phyloP scores from a whole-genome alignment of 2,888 invertebrate species.

The Axea sp. region DNA sequence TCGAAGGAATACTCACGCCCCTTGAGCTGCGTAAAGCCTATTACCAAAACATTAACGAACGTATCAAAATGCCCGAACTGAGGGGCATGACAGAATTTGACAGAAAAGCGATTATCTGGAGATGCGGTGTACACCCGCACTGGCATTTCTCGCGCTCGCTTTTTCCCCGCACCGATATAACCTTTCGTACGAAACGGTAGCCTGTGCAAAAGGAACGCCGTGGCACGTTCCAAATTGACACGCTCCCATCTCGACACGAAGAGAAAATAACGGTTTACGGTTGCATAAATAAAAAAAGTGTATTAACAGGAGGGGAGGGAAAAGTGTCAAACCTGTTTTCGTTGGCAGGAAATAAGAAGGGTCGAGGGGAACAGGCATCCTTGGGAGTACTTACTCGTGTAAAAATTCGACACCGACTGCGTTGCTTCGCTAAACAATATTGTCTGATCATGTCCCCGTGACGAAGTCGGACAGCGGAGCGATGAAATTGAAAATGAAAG shows the following conservation, averaged over 20 bases:
- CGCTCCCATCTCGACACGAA: neutral
- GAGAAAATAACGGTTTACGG: conserved; percentile 25
- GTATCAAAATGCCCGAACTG: no score
- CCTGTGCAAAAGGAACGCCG: neutral
- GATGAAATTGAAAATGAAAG: neutral
- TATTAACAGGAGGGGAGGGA: neutral
- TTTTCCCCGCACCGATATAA: neutral
- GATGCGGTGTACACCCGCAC: conserved; percentile 1
- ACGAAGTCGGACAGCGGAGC: neutral
- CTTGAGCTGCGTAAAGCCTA: no score
- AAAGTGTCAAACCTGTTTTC: conserved; percentile 31
- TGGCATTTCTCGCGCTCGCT: neutral
- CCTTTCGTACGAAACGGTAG: neutral
- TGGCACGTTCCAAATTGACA: neutral
- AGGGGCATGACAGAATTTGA: no score
- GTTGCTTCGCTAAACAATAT: neutral
- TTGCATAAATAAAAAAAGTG: neutral
- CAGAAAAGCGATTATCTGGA: neutral
- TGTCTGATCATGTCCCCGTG: neutral
- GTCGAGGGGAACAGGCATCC: no score
- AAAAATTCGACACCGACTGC: neutral
- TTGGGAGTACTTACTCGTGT: neutral
- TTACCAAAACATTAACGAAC: no score
- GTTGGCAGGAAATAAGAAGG: conserved; percentile 10
- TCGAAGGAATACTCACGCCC: no score